phyloP scores from a whole-genome alignment of 2,888 invertebrate species.

The Muschampia staudingeri region DNA sequence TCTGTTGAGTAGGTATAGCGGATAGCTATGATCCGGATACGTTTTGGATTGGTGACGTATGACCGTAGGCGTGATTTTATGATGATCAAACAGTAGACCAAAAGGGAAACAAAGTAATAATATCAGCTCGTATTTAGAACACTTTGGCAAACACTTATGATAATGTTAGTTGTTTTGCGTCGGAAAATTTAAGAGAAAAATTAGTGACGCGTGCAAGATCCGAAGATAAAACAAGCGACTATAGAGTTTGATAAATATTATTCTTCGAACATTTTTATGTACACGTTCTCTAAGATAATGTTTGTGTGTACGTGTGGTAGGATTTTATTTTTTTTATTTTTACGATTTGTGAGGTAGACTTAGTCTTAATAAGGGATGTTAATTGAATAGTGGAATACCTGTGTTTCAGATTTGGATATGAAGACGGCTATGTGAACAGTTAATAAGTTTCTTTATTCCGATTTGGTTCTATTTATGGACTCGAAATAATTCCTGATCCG shows the following conservation, averaged over 20 bases:
- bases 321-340: too few relatives aligned
- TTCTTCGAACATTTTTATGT: conserved; percentile 25
- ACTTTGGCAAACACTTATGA: conserved; percentile 42
- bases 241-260: conserved; percentile 35
- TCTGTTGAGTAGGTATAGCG: conserved; percentile 74
- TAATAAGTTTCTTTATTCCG: too few relatives aligned
- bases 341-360: too few relatives aligned
- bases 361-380: too few relatives aligned
- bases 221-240: conserved; percentile 31
- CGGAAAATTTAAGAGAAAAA: conserved; percentile 40
- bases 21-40: conserved; percentile 70
- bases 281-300: not conserved
- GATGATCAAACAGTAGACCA: not conserved
- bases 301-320: not conserved
- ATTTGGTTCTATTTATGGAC: too few relatives aligned
- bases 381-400: too few relatives aligned
- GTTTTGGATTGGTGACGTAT: conserved; percentile 75
- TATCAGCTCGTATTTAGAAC: conserved; percentile 25
- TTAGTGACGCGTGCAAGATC: conserved; percentile 44
- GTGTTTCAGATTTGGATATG: too few relatives aligned
- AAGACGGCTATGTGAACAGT: too few relatives aligned
- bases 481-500: too few relatives aligned
- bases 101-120: conserved; percentile 36
- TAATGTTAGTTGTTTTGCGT: conserved; percentile 40
- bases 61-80: conserved; percentile 71